Percentiles rank a stretch among this genome's conserved stretches.
Evolutionary conservation across 2,113 vertebrate species (phyloP).

Genomic region (Tachysurus vachellii): DNA sequence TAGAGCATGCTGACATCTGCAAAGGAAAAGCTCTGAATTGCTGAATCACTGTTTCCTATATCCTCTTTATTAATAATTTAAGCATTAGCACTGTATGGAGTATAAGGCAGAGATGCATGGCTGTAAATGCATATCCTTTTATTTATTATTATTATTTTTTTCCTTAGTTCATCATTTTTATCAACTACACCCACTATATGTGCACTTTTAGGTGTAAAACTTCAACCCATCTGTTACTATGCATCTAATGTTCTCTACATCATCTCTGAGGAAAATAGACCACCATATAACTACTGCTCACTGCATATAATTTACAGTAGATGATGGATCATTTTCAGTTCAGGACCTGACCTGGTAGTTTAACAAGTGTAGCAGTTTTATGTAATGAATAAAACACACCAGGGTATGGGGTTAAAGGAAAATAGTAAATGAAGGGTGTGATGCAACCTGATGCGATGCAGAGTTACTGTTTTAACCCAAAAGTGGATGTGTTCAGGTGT

Average conservation of each 20-base stretch:
- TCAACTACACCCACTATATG: neutral
- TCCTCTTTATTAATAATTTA: neutral
- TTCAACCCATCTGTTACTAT: neutral
- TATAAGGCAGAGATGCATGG: neutral
- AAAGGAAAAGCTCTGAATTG: slow-evolving; percentile 26
- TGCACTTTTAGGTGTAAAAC: neutral
- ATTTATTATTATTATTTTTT: neutral
- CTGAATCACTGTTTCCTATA: slow-evolving; percentile 37
- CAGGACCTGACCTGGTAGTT: neutral
- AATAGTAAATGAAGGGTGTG: neutral
- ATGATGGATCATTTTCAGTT: neutral
- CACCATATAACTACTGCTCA: neutral
- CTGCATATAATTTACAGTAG: neutral
- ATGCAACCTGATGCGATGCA: neutral
- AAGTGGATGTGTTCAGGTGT: neutral
- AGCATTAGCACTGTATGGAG: neutral
- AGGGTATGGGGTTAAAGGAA: neutral
- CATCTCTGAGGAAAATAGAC: neutral
- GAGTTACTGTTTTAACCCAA: neutral
- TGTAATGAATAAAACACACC: neutral
- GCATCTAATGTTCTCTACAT: neutral
- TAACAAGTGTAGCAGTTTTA: neutral
- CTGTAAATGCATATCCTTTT: neutral
- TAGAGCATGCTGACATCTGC: neutral
- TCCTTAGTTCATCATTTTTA: neutral